Base-by-base conservation (phyloP, 2,797 vertebrate genomes). In the Sarcophilus harrisii region DNA sequence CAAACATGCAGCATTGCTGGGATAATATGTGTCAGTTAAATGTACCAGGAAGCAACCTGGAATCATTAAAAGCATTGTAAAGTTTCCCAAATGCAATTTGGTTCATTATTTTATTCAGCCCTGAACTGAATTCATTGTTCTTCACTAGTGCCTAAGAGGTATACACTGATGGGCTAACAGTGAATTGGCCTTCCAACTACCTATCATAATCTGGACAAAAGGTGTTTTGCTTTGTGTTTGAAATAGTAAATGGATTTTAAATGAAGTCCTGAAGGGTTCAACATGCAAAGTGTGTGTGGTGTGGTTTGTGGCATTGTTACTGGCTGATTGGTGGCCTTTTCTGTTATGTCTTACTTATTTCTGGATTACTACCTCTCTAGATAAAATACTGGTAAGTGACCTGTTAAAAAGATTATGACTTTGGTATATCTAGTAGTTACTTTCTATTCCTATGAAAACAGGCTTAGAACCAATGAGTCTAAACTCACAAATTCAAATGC, bases 231-330 rank as follows among this genome's bases (percentile, higher is more conserved):
- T 81, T 81, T 81, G 18, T 9, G 21, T 81, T n/a, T 91, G 91
- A 90, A 96, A 92, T 54, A 93, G 21, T 95, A 93, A 95, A 95
- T 38, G 90, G 94, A 38, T n/a, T 91, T 58, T 94, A 92, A 92
- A 30, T 90, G 73, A 94, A 12, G 10, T 45, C 66, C 28, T 45
- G 5, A 94, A 45, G 62, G 38, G 57, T 95, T 87, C 94, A 60
- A 89, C 24, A 16, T 38, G 38, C 49, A 91, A 93, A 95, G 54
- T 92, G 0, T 49, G 0, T 49, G 9, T 92, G 54, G 95, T 89
- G 38, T 94, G 94, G 27, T 58, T 8, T 91, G 38, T 29, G 24
- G 9, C 92, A 91, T 57, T 45, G 27, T 58, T 87, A 91, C 91
- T 90, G 89, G 52, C 38, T 57, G 89, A 57, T 60, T 66, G 49